Conservation (phyloP, 1,140 invertebrate genomes). For the Myzus persicae region DNA sequence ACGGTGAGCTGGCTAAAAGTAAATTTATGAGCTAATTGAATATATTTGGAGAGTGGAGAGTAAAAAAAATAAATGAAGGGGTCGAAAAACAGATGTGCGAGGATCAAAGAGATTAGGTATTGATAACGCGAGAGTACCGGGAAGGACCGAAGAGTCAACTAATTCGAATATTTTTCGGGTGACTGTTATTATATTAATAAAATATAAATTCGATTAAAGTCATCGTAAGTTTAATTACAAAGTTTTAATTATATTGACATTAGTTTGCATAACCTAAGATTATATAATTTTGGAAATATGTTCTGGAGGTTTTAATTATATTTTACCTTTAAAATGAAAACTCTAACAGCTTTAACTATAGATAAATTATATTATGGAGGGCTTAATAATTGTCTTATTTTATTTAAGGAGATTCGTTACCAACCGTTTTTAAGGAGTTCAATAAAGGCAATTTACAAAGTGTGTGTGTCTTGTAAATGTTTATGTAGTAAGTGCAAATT, state of each 20-base stretch:
- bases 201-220: slow-evolving; percentile 29
- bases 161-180: slow-evolving; percentile 19
- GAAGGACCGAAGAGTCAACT: neutral
- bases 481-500: neutral
- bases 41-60: neutral
- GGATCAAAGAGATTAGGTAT: neutral
- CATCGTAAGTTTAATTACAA: slow-evolving; percentile 38
- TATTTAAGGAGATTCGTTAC: neutral
- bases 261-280: slow-evolving; percentile 23
- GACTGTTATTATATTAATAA: slow-evolving; percentile 34
- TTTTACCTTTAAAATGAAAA: slow-evolving; percentile 6
- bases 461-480: neutral
- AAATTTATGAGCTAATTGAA: neutral
- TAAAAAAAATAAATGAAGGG: neutral
- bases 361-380: neutral
- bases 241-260: slow-evolving; percentile 47
- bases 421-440: neutral
- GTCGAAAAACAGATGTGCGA: neutral
- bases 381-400: neutral
- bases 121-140: neutral
- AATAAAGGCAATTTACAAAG: neutral
- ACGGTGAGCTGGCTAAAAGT: neutral
- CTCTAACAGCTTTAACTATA: neutral
- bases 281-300: slow-evolving; percentile 40
- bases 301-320: neutral